phyloP scores from a whole-genome alignment of 2,888 invertebrate species.

The Athalia rosae region DNA sequence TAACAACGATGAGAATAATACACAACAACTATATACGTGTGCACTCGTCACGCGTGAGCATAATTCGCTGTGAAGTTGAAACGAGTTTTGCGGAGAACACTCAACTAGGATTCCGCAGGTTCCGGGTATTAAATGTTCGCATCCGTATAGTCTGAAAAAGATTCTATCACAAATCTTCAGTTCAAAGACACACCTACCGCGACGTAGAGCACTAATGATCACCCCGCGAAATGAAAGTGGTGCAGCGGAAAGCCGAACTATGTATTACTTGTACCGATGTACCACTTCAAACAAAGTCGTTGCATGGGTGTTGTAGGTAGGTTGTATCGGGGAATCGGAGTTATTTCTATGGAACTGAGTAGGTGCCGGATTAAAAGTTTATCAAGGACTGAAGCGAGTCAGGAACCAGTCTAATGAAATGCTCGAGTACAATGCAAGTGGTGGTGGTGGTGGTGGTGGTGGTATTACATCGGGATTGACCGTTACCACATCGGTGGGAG shows the following conservation, averaged over 20 bases:
- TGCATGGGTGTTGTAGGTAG: neutral
- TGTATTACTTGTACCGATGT: neutral
- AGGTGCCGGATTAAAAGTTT: constrained; percentile 26
- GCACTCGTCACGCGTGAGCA: no score
- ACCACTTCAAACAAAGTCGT: neutral
- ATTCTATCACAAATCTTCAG: constrained; percentile 11
- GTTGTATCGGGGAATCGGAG: no score
- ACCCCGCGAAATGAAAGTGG: constrained; percentile 38
- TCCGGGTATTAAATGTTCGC: constrained; percentile 4
- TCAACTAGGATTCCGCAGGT: no score
- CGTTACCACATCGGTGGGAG: constrained; percentile 7
- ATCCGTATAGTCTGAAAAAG: neutral
- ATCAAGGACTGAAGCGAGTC: constrained; percentile 32
- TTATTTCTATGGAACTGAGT: no score
- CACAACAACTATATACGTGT: no score
- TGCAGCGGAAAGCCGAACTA: constrained; percentile 4
- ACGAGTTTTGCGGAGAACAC: no score
- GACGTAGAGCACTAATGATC: constrained; percentile 32
- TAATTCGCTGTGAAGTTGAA: no score
- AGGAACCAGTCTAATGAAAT: neutral
- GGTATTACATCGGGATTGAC: constrained; percentile 1
- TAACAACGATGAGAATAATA: no score
- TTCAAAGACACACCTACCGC: constrained; percentile 34
- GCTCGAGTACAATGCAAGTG: neutral
- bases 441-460: neutral